These are phyloP conservation scores for Spodoptera littoralis DNA, from an alignment of 2,888 invertebrate genomes.

Conservation along the genomic window DNA sequence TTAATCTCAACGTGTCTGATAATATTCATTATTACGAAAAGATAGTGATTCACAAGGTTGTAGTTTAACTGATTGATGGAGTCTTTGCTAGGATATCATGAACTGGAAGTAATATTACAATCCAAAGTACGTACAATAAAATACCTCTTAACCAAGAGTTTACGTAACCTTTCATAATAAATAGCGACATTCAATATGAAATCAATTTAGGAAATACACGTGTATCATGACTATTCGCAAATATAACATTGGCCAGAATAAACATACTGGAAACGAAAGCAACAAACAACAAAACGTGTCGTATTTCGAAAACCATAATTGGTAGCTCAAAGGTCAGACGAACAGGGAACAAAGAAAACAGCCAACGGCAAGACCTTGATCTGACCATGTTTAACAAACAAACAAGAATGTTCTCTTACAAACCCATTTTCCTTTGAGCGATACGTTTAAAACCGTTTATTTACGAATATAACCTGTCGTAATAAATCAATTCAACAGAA, in stretches of 20 bases:
- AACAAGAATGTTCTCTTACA: conserved; percentile 37
- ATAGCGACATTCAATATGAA: no score
- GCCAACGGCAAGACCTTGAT: conserved; percentile 36
- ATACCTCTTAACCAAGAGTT: no score
- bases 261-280: neutral
- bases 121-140: no score
- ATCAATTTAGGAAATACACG: no score
- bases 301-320: conserved; percentile 18
- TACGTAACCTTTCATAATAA: neutral
- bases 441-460: conserved; percentile 44
- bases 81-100: no score
- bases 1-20: no score
- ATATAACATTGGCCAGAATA: conserved; percentile 3
- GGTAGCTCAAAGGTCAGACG: conserved; percentile 22
- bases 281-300: conserved; percentile 10
- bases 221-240: neutral
- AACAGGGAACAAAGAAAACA: conserved; percentile 46
- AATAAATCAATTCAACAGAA: conserved; percentile 33
- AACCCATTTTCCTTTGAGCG: conserved; percentile 34
- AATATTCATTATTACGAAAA: no score
- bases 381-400: conserved; percentile 42
- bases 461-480: conserved; percentile 24
- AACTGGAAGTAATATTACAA: no score
- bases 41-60: no score
- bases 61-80: no score